These are phyloP conservation scores for Otis tarda DNA, from an alignment of 2,113 vertebrate species.

Conservation along the genomic window DNA sequence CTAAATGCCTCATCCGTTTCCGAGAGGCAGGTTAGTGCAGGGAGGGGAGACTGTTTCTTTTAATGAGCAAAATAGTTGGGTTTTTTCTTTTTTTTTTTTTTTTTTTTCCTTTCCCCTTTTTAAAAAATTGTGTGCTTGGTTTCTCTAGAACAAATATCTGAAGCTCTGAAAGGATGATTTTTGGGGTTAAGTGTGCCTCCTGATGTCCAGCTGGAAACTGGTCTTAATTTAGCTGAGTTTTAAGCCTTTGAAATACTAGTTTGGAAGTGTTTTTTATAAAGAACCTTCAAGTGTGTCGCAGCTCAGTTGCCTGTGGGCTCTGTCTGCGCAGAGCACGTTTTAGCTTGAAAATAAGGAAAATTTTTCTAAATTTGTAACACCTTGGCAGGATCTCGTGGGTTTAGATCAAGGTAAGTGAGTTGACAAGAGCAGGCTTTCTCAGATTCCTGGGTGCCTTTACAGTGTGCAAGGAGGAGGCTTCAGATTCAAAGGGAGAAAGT, in stretches of 20 bases:
- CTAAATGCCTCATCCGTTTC: not conserved
- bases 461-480: not conserved
- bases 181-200: not conserved
- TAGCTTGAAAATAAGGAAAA: not conserved
- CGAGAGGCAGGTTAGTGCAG: not conserved
- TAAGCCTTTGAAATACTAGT: not conserved
- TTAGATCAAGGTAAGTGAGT: not conserved
- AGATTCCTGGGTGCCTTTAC: not conserved
- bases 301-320: not conserved
- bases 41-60: not conserved
- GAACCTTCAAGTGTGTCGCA: not conserved
- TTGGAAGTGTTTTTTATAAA: not conserved
- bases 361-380: not conserved
- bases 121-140: not conserved
- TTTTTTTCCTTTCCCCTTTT: rapidly evolving
- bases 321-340: not conserved
- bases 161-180: not conserved
- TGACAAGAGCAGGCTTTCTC: not conserved
- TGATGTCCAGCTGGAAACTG: not conserved
- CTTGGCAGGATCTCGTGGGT: not conserved
- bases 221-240: not conserved
- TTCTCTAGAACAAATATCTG: not conserved
- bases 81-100: too few relatives aligned
- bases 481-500: not conserved
- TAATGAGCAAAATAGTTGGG: not conserved